Percentiles rank a stretch among this genome's conserved stretches.
phyloP scores from a whole-genome alignment of 2,113 vertebrate species.

The Psammodynastes pulverulentus region DNA sequence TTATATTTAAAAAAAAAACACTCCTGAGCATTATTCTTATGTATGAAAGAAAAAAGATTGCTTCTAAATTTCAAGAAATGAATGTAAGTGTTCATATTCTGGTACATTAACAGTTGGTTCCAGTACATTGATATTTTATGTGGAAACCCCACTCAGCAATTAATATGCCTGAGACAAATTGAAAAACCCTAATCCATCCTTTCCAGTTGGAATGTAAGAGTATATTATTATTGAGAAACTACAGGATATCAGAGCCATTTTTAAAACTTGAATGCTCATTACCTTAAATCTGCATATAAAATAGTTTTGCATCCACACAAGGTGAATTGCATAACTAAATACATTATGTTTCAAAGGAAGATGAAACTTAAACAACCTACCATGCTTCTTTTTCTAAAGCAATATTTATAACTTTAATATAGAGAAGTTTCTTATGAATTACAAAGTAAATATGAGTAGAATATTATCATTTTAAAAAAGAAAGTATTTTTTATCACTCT shows the following conservation, averaged over 20 bases:
- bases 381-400: constrained; percentile 48
- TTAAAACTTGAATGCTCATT: constrained; percentile 75
- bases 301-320: constrained; percentile 63
- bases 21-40: constrained; percentile 39
- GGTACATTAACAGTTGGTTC: constrained; percentile 80
- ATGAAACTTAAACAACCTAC: constrained; percentile 13
- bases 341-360: constrained; percentile 56
- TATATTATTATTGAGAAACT: constrained; percentile 75
- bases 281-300: constrained; percentile 76
- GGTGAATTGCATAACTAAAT: constrained; percentile 61
- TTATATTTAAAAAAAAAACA: background rate
- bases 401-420: constrained; percentile 49
- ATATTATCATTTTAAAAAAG: constrained; percentile 32
- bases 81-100: constrained; percentile 74
- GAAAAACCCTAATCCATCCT: constrained; percentile 76
- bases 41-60: constrained; percentile 53
- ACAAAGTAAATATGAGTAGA: constrained; percentile 47
- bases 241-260: constrained; percentile 70
- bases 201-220: constrained; percentile 72
- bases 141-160: constrained; percentile 75
- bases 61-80: constrained; percentile 73
- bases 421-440: constrained; percentile 58
- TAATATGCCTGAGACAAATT: constrained; percentile 78
- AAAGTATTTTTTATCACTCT: constrained; percentile 23
- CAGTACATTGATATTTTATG: constrained; percentile 80